phyloP scores from a whole-genome alignment of 2,888 invertebrate genomes.

The Tanytarsus gracilentus region DNA sequence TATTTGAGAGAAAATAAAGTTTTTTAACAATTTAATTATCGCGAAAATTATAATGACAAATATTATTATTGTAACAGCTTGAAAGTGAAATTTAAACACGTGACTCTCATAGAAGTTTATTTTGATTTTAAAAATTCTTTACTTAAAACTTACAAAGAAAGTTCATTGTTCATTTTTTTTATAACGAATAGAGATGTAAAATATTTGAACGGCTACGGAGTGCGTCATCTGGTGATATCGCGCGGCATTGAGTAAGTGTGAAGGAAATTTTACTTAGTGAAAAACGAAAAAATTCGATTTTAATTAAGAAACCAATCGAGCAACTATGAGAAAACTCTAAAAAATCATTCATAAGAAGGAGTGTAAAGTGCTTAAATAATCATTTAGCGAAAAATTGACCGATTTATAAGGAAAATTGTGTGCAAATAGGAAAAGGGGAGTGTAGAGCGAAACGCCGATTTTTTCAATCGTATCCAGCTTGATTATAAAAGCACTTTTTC shows the following conservation, averaged over 20 bases:
- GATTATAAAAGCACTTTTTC: constrained; percentile 12
- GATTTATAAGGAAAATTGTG: background rate
- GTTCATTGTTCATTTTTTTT: too few species aligned
- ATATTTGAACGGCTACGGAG: background rate
- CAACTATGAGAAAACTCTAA: background rate
- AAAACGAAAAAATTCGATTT: background rate
- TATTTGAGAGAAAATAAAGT: too few species aligned
- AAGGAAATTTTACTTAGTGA: too few species aligned
- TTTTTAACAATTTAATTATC: too few species aligned
- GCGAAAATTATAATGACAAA: too few species aligned
- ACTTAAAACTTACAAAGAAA: too few species aligned
- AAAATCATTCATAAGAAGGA: background rate
- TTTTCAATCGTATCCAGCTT: constrained; percentile 15
- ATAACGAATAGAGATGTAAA: background rate
- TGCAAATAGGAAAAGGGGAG: constrained; percentile 3
- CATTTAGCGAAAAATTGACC: background rate
- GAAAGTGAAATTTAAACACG: too few species aligned
- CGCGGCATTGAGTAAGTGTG: too few species aligned
- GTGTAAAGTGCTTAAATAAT: constrained; percentile 9
- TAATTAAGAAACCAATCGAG: background rate
- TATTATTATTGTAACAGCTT: too few species aligned
- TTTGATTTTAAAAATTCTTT: too few species aligned
- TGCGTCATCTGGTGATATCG: background rate
- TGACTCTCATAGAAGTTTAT: too few species aligned
- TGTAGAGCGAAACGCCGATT: constrained; percentile 21